phyloP scores from a whole-genome alignment of 2,113 vertebrate genomes.

The Lutjanus erythropterus region DNA sequence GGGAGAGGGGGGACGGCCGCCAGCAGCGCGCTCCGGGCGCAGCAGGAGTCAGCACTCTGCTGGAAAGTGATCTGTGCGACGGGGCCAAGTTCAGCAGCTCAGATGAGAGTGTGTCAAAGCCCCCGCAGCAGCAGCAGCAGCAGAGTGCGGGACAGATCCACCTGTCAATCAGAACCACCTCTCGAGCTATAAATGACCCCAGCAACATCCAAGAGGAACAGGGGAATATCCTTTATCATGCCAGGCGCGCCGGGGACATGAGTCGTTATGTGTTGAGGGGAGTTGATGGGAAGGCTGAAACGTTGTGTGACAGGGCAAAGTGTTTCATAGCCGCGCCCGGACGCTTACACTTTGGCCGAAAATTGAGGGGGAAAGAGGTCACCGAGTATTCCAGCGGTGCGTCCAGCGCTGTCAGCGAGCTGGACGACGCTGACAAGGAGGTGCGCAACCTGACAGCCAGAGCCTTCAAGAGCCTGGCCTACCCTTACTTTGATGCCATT shows the following conservation, averaged over 20 bases:
- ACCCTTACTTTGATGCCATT: constrained; percentile 91
- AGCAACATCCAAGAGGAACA: constrained; percentile 87
- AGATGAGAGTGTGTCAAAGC: constrained; percentile 80
- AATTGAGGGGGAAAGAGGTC: constrained; percentile 81
- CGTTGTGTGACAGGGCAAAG: constrained; percentile 68
- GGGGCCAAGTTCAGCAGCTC: constrained; percentile 83
- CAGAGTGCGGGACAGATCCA: constrained; percentile 89
- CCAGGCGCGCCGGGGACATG: constrained; percentile 89
- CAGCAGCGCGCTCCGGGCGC: constrained; percentile 77
- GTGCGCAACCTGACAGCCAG: constrained; percentile 94
- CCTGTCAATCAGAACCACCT: constrained; percentile 95
- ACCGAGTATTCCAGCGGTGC: constrained; percentile 90
- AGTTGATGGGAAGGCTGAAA: constrained; percentile 74
- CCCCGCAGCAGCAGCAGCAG: constrained; percentile 72
- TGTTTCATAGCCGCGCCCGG: constrained; percentile 86
- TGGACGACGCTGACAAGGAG: constrained; percentile 96
- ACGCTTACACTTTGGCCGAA: constrained; percentile 88
- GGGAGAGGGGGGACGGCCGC: constrained; percentile 25
- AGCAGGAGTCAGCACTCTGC: constrained; percentile 85
- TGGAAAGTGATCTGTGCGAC: constrained; percentile 83
- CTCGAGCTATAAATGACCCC: constrained; percentile 95
- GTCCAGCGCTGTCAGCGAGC: constrained; percentile 94
- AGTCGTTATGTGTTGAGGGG: constrained; percentile 86
- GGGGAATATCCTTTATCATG: constrained; percentile 84
- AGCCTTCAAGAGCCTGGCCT: constrained; percentile 94